Conservation (phyloP, 2,113 vertebrate genomes). For the Taurulus bubalis region DNA sequence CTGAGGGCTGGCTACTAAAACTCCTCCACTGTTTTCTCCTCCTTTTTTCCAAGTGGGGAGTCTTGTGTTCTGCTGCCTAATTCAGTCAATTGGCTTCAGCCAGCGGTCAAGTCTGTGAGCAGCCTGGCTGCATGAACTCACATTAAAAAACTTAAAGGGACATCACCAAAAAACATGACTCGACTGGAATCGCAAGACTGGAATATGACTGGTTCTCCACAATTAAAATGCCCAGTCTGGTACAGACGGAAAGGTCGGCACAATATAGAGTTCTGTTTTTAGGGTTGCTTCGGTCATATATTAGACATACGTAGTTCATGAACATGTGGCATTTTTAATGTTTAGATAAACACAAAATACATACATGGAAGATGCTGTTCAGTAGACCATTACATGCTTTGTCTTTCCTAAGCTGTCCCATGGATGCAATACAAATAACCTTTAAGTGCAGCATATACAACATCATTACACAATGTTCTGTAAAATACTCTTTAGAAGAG, state of each 20-base stretch:
- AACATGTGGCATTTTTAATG: slow-evolving; percentile 1
- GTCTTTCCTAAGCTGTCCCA: background rate
- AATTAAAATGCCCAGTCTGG: slow-evolving; percentile 33
- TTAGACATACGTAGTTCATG: background rate
- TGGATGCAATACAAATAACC: background rate
- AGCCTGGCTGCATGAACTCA: slow-evolving; percentile 68
- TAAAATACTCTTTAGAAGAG: background rate
- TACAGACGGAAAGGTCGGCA: slow-evolving; percentile 27
- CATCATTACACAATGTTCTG: background rate
- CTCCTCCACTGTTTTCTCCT: slow-evolving; percentile 78
- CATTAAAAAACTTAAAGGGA: slow-evolving; percentile 70
- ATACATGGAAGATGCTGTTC: background rate
- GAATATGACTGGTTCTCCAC: slow-evolving; percentile 36
- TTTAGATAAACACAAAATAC: background rate
- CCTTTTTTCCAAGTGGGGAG: slow-evolving; percentile 71
- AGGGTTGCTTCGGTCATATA: background rate
- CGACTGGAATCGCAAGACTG: slow-evolving; percentile 47
- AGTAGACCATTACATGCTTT: background rate
- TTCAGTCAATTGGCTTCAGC: slow-evolving; percentile 73
- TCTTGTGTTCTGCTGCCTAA: slow-evolving; percentile 87
- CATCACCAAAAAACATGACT: slow-evolving; percentile 63
- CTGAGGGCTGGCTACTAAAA: slow-evolving; percentile 91
- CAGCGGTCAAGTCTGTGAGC: slow-evolving; percentile 68
- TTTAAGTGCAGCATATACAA: background rate
- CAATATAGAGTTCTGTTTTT: slow-evolving; percentile 4